Evolutionary conservation across 2,797 vertebrate genomes (phyloP).

Genomic region (Momotus momota): DNA sequence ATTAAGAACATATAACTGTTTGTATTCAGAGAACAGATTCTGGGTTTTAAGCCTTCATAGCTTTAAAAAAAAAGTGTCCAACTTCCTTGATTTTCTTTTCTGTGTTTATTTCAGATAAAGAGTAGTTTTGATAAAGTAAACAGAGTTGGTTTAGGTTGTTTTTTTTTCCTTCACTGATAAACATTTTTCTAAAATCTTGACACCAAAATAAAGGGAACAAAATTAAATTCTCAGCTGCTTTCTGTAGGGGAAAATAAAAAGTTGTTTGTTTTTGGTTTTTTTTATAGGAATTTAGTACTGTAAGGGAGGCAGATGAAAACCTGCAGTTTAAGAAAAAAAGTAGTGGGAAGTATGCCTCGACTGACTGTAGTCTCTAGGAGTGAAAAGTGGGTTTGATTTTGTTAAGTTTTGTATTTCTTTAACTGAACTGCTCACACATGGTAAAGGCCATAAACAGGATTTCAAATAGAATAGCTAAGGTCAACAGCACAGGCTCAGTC

Average conservation of each 20-base stretch:
- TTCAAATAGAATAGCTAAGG: neutral
- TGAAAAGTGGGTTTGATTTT: neutral
- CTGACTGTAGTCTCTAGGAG: neutral
- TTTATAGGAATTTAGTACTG: neutral
- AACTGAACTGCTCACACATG: neutral
- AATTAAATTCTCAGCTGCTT: neutral
- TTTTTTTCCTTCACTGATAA: neutral
- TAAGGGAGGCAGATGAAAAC: neutral
- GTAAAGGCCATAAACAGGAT: neutral
- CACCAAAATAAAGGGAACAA: neutral
- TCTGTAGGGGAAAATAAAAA: neutral
- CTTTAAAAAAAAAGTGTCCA: neutral
- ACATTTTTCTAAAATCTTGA: neutral
- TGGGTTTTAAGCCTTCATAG: neutral
- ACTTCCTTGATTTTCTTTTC: neutral
- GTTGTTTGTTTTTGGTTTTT: rapidly evolving
- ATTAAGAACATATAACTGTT: neutral
- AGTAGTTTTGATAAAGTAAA: neutral
- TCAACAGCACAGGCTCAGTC: neutral
- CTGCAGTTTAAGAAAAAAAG: neutral
- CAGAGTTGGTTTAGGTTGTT: neutral
- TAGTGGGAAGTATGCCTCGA: rapidly evolving
- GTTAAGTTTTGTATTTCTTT: neutral
- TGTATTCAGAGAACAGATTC: neutral
- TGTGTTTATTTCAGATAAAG: neutral